A percentile compares a stretch with the other conserved stretches of the same genome.
phyloP scores from a whole-genome alignment of 2,113 vertebrate genomes.

The Bos javanicus region DNA sequence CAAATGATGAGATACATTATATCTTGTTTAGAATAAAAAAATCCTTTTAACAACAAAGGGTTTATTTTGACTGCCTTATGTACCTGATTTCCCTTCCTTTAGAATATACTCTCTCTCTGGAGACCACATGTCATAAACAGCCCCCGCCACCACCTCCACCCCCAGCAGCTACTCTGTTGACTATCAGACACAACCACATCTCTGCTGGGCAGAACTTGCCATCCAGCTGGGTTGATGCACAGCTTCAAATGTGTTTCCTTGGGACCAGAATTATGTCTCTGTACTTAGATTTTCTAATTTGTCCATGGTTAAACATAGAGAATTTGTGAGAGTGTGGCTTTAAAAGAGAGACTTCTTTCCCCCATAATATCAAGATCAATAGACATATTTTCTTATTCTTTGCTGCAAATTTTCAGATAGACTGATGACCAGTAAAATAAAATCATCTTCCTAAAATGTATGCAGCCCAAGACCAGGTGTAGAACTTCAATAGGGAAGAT shows the following conservation, averaged over 20 bases:
- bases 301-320: neutral
- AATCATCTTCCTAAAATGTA: neutral
- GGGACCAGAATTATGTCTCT: neutral
- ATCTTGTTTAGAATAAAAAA: neutral
- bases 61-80: neutral
- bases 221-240: neutral
- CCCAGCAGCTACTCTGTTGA: neutral
- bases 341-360: neutral
- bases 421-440: neutral
- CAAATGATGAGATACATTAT: neutral
- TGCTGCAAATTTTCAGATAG: neutral
- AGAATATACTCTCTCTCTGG: neutral
- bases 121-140: neutral
- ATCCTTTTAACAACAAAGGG: neutral
- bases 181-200: neutral
- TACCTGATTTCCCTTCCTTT: neutral
- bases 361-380: neutral
- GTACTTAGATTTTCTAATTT: neutral
- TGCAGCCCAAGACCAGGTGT: neutral
- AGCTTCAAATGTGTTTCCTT: neutral
- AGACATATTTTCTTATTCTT: neutral
- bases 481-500: neutral
- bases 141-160: rapidly evolving
- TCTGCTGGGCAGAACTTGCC: neutral
- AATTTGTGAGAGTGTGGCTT: neutral